Base-by-base conservation (phyloP, 2,113 vertebrate species). In the Perognathus longimembris region DNA sequence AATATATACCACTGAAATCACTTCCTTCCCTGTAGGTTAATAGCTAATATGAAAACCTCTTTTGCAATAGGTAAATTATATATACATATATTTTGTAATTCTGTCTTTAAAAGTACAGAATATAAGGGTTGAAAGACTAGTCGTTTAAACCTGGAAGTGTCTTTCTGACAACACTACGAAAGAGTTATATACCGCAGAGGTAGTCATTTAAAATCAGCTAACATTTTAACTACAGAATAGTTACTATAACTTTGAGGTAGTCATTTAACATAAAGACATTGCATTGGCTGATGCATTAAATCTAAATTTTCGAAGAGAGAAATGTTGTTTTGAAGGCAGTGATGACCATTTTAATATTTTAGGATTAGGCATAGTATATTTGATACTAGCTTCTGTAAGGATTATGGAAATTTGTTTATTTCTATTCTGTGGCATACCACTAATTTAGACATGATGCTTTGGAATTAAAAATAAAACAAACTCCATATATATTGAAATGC, bases 401-500 rank as follows among this genome's bases (percentile, higher is more conserved):
- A 45, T 92, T 97, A 28, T 89, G 66, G 3, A 24, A 15, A 54
- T 54, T 54, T 79, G 89, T 74, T 79, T 70, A 69, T 36, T 93
- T 95, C 28, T 34, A 83, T 94, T 93, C 38, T 83, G 10, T 88
- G 85, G 22, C 75, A 93, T 88, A 71, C 14, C 26, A 45, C 88
- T 94, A 85, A 8, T 74, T 0, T 74, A 97, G 94, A 96, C 97
- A 97, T 91, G 90, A 66, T 95, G 90, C 92, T 91, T 92, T 96
- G 90, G 79, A 98, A 96, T 96, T 86, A 97, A 97, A 82, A 93
- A 97, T 97, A 8, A 54, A 54, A 17, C 96, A 98, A 97, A 85
- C 96, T 85, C 45, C 66, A 6, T 97, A 92, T 95, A 59, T 96
- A 97, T 96, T 88, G 94, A 97, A 94, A 38, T 75, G 73, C 94